These are phyloP conservation scores for Belonocnema kinseyi DNA, from an alignment of 1,140 invertebrate genomes.

Conservation along the genomic window DNA sequence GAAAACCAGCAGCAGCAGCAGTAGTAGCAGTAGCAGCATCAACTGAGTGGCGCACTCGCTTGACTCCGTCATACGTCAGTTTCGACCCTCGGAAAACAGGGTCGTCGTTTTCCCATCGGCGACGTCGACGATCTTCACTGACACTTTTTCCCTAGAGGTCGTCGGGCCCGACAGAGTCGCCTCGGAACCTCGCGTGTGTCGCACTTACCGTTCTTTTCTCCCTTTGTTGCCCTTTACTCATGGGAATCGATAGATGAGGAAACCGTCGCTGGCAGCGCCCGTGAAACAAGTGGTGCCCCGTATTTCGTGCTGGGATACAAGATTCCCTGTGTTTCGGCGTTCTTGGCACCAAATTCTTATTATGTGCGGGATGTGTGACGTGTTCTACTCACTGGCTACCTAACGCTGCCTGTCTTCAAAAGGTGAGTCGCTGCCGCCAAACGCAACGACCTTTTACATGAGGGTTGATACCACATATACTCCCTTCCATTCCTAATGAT, in stretches of 20 bases:
- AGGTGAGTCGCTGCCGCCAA: constrained; percentile 50
- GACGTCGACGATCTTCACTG: not conserved
- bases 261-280: constrained; percentile 61
- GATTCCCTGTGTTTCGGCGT: constrained; percentile 43
- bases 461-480: not conserved
- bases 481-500: no score
- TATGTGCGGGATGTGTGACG: constrained; percentile 56
- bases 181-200: constrained; percentile 31
- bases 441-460: not conserved
- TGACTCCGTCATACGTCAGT: constrained; percentile 30
- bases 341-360: constrained; percentile 48
- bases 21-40: constrained; percentile 63
- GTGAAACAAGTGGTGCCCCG: constrained; percentile 64
- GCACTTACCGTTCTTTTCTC: not conserved
- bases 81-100: constrained; percentile 4
- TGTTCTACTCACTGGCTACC: constrained; percentile 44
- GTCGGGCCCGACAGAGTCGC: constrained; percentile 28
- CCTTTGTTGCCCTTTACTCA: constrained; percentile 42
- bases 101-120: constrained; percentile 8
- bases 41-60: constrained; percentile 41
- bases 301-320: constrained; percentile 51
- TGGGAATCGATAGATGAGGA: constrained; percentile 64
- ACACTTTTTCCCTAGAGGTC: constrained; percentile 15
- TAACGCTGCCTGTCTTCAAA: constrained; percentile 56
- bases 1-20: constrained; percentile 53